Evolutionary conservation across 2,797 vertebrate genomes (phyloP), one percentile per base, ranked within the genome.

Genomic region (Poliocrania exsul): DNA sequence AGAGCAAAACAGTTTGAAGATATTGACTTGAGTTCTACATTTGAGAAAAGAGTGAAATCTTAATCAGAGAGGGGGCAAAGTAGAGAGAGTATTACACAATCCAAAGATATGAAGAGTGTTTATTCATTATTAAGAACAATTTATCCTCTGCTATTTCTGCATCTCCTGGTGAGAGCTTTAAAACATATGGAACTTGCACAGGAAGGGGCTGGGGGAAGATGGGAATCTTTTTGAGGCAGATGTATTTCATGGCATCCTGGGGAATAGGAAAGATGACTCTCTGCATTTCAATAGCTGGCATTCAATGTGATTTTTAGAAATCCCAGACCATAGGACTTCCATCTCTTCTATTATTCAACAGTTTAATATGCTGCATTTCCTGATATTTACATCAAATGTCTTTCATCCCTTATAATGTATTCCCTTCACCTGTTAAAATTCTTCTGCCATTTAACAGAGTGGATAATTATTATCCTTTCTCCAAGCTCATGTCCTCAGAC

Each of bases 111-210:
- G 5, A 62, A 56, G 65, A 85, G 31, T 54, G 51, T 89, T 97
- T 88, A 75, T 94, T 92, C 11, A 9, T 91, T 82, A 89, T 75
- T 66, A 50, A 86, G 72, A 72, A 28, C 70, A 93, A 80, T 90
- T 95, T 86, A 49, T 90, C 62, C 75, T 93, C 26, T 94, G 71
- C 47, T 88, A 91, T 93, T 95, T 71, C 79, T 90, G 70, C 69
- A 35, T 47, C 66, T 92, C 84, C 75, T 69, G 79, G 75, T 56
- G 72, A 28, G 70, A 58, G 35, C 79, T 90, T 92, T 73, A 57
- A 86, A 90, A 29, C 75, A 65, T 18, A 13, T 1, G 18, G 61
- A 94, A 73, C 37, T 72, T 64, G 40, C 54, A 19, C 33, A 56
- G 60, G 67, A 46, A 86, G 84, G 40, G 62, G 77, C 84, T 13